Base-by-base conservation (phyloP, 2,113 vertebrate species). In the Dendropsophus ebraccatus region DNA sequence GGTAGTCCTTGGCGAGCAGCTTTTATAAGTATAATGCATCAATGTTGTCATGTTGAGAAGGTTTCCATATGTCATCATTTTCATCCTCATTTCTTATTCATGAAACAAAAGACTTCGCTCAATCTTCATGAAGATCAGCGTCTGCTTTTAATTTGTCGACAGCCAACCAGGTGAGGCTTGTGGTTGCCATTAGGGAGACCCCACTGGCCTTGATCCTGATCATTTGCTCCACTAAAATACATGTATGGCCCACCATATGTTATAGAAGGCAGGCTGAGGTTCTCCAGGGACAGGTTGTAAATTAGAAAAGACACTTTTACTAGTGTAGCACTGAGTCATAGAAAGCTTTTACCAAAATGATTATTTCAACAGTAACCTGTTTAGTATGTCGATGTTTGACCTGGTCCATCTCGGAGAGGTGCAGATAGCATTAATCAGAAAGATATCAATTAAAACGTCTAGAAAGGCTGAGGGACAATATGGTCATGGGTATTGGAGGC, bases 311-410 rank as follows among this genome's bases (percentile, higher is more conserved):
- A 84, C 83, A 84, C 83, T 84, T 84, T 84, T 84, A 84, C 83
- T 84, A 84, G 54, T 84, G 83, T 84, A 76, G 72, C 62, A 65
- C 37, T 83, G 82, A 83, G 70, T 84, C 83, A 84, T 49, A 74
- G 35, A 76, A 84, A 49, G 83, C 83, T 84, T 76, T 84, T 77
- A 77, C 83, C 72, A 84, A 84, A 84, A 76, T 84, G 21, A 84
- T 84, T 84, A 41, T 84, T 84, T 62, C 21, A 62, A 84, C 72
- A 76, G 60, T 56, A 84, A 84, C 54, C 73, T 84, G 83, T 60
- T n/a, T 62, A 84, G 83, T 74, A 56, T 84, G 83, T 84, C 52
- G 28, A 65, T 76, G 83, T 84, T 84, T 76, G 83, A 84, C 83
- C 72, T 35, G 37, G 41, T 37, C 54, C 47, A 32, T 41, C 83